These are phyloP conservation scores for Dendrolimus pini DNA, from an alignment of 2,888 invertebrate species.

Conservation along the genomic window DNA sequence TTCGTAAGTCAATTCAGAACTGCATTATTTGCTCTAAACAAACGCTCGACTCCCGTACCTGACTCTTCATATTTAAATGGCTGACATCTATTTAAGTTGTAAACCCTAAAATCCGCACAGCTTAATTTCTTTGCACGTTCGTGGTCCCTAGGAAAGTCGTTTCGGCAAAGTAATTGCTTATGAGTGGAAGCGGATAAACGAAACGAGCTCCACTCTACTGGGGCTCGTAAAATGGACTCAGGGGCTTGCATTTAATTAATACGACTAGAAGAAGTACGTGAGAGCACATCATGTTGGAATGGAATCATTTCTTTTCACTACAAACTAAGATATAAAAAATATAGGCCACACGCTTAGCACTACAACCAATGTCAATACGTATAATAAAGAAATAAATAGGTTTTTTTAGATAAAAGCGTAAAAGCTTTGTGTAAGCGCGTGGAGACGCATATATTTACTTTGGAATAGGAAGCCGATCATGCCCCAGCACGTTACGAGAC, in stretches of 20 bases:
- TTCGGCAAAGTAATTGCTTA: constrained; percentile 71
- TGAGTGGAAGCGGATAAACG: constrained; percentile 72
- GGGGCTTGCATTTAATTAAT: constrained; percentile 74
- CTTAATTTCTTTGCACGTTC: constrained; percentile 66
- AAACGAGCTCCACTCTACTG: constrained; percentile 63
- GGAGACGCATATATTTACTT: no score
- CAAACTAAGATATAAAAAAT: constrained; percentile 20
- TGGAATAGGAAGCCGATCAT: no score
- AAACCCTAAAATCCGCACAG: constrained; percentile 53
- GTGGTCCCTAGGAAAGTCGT: constrained; percentile 58
- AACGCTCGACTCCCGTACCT: constrained; percentile 16
- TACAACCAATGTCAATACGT: no score
- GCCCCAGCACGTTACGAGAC: no score
- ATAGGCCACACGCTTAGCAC: no score
- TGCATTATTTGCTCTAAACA: constrained; percentile 5
- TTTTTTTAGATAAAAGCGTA: no score
- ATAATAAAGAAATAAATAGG: no score
- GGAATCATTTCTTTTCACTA: constrained; percentile 61
- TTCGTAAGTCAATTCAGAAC: no score
- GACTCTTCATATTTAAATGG: constrained; percentile 37
- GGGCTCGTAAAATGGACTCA: constrained; percentile 68
- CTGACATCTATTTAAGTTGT: constrained; percentile 45
- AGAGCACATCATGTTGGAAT: constrained; percentile 53
- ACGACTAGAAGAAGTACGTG: constrained; percentile 62
- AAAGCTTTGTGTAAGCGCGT: no score